Conservation (phyloP, 2,113 vertebrate genomes). For the Prionailurus bengalensis region DNA sequence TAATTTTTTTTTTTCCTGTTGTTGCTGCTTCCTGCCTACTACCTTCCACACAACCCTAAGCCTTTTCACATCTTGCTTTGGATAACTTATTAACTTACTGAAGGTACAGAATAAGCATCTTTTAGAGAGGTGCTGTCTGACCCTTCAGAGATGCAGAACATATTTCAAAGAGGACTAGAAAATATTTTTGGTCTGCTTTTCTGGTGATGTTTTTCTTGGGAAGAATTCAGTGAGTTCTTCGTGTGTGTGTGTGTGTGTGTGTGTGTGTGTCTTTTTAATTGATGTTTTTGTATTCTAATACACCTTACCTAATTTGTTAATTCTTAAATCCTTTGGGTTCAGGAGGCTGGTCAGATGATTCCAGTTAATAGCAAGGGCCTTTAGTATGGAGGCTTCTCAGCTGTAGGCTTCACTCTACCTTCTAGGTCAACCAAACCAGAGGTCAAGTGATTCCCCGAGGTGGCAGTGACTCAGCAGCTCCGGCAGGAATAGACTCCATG, state of each 20-base stretch:
- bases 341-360: background rate
- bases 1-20: conserved; percentile 21
- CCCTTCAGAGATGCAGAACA: background rate
- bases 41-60: background rate
- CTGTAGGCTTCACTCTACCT: conserved; percentile 55
- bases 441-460: conserved; percentile 39
- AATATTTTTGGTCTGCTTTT: conserved; percentile 1
- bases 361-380: background rate
- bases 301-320: conserved; percentile 37
- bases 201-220: background rate
- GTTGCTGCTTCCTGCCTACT: conserved; percentile 8
- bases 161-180: conserved; percentile 42
- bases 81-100: background rate
- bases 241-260: background rate
- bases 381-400: background rate
- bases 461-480: conserved; percentile 74
- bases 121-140: conserved; percentile 6
- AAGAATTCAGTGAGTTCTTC: background rate
- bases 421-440: conserved; percentile 61
- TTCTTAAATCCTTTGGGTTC: conserved; percentile 23
- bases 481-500: conserved; percentile 30
- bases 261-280: background rate
- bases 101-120: background rate
- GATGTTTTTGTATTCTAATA: conserved; percentile 39
- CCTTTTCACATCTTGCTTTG: conserved; percentile 13